A percentile compares a stretch with the other conserved stretches of the same genome.
Conservation (phyloP, 2,888 invertebrate species). For the Trichogramma dendrolimi region DNA sequence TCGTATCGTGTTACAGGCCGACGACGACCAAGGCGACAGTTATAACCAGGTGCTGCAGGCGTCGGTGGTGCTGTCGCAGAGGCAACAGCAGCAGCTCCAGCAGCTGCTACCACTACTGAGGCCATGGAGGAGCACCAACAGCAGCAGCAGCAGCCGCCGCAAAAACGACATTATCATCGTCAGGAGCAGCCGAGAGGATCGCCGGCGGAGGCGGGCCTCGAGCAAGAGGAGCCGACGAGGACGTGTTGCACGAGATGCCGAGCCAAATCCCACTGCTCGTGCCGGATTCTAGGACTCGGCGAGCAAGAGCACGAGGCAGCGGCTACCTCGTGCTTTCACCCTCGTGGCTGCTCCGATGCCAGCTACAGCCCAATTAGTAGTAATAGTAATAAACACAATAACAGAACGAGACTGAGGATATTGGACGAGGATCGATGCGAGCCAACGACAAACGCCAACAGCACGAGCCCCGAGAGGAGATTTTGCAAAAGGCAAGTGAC, state of each 20-base stretch:
- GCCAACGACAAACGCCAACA: not conserved
- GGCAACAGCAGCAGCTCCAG: conserved; percentile 17
- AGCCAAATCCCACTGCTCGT: conserved; percentile 10
- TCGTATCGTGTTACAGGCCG: conserved; percentile 46
- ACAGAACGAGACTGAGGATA: too few relatives aligned
- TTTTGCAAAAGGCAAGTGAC: not conserved
- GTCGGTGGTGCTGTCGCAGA: conserved; percentile 10
- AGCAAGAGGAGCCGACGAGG: conserved; percentile 10
- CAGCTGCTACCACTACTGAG: not conserved
- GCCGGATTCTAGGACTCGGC: too few relatives aligned
- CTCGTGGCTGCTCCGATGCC: not conserved
- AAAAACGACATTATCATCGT: conserved; percentile 15
- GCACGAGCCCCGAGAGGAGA: not conserved
- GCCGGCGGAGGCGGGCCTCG: conserved; percentile 20
- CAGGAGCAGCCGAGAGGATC: conserved; percentile 27
- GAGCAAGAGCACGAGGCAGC: too few relatives aligned
- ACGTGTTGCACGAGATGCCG: conserved; percentile 37
- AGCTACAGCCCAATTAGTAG: not conserved
- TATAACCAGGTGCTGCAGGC: not conserved
- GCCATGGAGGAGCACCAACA: conserved; percentile 18
- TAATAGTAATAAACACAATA: too few relatives aligned
- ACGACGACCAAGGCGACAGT: conserved; percentile 50
- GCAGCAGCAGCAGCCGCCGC: conserved; percentile 16
- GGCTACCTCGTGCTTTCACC: too few relatives aligned
- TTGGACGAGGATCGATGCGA: too few relatives aligned